Base-by-base conservation (phyloP, 1,140 invertebrate genomes). In the Hycleus cichorii region DNA sequence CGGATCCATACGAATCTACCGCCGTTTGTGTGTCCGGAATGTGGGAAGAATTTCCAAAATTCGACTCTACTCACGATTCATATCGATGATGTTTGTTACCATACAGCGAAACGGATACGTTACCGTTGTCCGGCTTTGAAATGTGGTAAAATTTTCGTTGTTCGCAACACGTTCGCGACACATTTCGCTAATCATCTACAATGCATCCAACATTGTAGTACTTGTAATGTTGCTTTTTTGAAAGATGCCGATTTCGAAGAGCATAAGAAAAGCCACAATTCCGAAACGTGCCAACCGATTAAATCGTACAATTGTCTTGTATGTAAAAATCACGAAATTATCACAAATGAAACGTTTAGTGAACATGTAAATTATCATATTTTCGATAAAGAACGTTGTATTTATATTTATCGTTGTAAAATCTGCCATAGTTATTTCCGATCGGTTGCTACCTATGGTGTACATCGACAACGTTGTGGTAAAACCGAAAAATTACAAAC, bases 11-110 rank as follows among this genome's bases (percentile, higher is more conserved):
- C 72, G 10, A 73, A 69, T 57, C 53, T 49, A 26, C 62, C 73
- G n/a, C 78, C 78, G 24, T 77, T 63, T 66, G 73, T 73, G 48
- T 81, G 78, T 58, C 77, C 78, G 3, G 78, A 80, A 67, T 81
- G 79, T 71, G 79, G 78, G 0, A 64, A 69, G 25, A 43, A 69
- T 39, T 73, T 79, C 55, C 38, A 64, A 32, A 65, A 62, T 18
- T 73, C 69, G 43, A 56, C 58, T 11, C 71, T 73, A 52, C 72
- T 78, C 32, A 72, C 70, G 55, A 67, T 64, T 38, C 79, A 81
- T 64, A 68, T 77, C 58, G 76, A 78, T 62, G 73, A 77, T 54
- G 73, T 75, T 25, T 73, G 72, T 75, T 80, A 69, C 72, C 76
- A 70, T 75, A 72, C 74, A 75, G 73, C 70, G 62, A 78, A 72